phyloP scores from a whole-genome alignment of 2,113 vertebrate species.

The Stigmatopora nigra region DNA sequence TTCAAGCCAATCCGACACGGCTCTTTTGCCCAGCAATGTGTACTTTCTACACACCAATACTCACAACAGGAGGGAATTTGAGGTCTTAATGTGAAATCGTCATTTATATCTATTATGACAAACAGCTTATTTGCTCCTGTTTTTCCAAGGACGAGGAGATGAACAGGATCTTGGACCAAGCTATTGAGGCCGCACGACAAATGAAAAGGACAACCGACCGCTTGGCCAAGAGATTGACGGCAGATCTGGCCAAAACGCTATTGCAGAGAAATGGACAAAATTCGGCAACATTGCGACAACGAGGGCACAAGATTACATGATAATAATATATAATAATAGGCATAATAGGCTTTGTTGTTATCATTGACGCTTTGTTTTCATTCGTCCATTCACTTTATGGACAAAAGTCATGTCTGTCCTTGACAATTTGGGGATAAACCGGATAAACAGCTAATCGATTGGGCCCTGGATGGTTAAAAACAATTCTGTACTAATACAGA shows the following conservation, averaged over 20 bases:
- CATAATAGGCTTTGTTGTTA: too few species aligned
- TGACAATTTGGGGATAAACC: too few species aligned
- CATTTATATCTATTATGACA: too few species aligned
- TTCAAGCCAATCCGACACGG: conserved; percentile 68
- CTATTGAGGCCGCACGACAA: conserved; percentile 74
- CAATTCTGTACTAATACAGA: too few species aligned
- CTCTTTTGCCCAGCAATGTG: conserved; percentile 63
- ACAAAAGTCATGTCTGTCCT: not conserved
- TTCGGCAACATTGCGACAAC: conserved; percentile 24
- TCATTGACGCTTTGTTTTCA: not conserved
- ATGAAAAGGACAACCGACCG: conserved; percentile 83
- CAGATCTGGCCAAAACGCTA: conserved; percentile 72
- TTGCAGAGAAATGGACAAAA: conserved; percentile 45
- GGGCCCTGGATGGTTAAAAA: too few species aligned
- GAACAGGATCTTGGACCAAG: conserved; percentile 76
- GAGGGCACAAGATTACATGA: not conserved
- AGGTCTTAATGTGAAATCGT: conserved; percentile 29
- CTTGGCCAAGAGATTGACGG: conserved; percentile 76
- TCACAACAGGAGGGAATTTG: conserved; percentile 36
- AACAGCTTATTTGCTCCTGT: conserved; percentile 3
- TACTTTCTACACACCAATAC: conserved; percentile 51
- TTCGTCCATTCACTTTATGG: not conserved
- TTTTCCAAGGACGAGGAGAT: conserved; percentile 70
- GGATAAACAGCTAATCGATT: too few species aligned
- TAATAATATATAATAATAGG: too few species aligned